Percentiles rank a stretch among this genome's conserved stretches.
These are phyloP conservation scores for Cydia pomonella DNA, from an alignment of 1,140 invertebrate genomes.

Conservation along the genomic window DNA sequence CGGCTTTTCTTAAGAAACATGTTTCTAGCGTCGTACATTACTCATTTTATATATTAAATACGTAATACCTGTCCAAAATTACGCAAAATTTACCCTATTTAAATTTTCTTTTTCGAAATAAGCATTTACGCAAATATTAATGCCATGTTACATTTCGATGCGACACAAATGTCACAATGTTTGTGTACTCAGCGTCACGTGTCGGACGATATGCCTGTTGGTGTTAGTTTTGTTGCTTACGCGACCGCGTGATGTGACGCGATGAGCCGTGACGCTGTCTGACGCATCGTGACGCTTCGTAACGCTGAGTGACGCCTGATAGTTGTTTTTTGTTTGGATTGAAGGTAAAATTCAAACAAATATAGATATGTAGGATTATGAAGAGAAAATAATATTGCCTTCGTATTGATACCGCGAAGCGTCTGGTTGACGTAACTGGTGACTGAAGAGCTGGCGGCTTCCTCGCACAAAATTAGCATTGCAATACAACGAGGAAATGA, in stretches of 20 bases:
- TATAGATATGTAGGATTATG: too few species aligned
- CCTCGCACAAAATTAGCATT: too few species aligned
- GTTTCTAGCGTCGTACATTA: too few species aligned
- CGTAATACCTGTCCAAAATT: too few species aligned
- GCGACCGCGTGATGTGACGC: not conserved
- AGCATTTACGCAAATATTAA: not conserved
- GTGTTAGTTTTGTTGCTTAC: slow-evolving; percentile 13
- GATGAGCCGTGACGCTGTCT: not conserved
- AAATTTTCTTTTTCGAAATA: too few species aligned
- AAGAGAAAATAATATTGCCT: not conserved
- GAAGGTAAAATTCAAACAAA: not conserved
- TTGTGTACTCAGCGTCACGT: not conserved
- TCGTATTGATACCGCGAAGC: too few species aligned
- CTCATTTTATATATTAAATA: too few species aligned
- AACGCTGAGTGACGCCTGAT: not conserved
- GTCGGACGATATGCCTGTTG: not conserved
- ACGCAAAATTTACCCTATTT: too few species aligned
- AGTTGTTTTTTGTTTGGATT: not conserved
- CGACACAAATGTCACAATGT: not conserved
- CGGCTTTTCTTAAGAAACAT: too few species aligned
- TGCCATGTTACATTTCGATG: not conserved
- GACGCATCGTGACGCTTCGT: slow-evolving; percentile 1
- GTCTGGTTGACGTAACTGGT: too few species aligned
- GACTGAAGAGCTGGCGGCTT: too few species aligned
- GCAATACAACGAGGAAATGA: too few species aligned